Conservation (phyloP, 2,797 vertebrate species). For the Tapera naevia region DNA sequence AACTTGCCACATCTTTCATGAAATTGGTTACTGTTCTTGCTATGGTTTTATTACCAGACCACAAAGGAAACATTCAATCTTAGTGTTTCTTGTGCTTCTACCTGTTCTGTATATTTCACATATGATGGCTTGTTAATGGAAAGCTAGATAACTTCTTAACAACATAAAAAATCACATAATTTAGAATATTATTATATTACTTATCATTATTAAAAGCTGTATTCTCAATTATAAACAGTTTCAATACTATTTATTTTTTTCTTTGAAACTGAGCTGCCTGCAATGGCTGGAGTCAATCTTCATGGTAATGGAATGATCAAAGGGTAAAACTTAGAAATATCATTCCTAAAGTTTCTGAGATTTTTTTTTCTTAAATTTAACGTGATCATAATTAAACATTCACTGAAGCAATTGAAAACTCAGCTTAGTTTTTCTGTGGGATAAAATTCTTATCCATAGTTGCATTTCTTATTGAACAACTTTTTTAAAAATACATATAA, state of each 20-base stretch:
- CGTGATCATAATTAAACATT: neutral
- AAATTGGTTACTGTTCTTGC: slow-evolving; percentile 9
- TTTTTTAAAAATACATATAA: neutral
- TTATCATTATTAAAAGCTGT: neutral
- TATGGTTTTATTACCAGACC: slow-evolving; percentile 42
- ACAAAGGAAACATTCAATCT: neutral
- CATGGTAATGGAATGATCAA: neutral
- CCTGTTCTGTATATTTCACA: neutral
- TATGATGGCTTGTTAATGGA: slow-evolving; percentile 2
- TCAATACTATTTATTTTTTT: neutral
- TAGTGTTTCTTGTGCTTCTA: neutral
- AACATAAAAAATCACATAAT: neutral
- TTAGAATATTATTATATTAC: neutral
- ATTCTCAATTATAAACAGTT: neutral
- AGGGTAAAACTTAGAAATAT: neutral
- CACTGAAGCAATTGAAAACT: neutral
- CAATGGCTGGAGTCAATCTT: neutral
- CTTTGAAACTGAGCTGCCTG: neutral
- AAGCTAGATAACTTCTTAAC: slow-evolving; percentile 16
- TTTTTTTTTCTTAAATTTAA: neutral
- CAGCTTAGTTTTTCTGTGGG: neutral
- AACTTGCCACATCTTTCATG: slow-evolving; percentile 8
- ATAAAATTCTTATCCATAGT: neutral
- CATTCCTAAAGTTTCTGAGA: neutral
- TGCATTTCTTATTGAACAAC: neutral